These are phyloP conservation scores for Zygogramma bicolorata DNA, from an alignment of 2,888 invertebrate genomes.

Conservation along the genomic window DNA sequence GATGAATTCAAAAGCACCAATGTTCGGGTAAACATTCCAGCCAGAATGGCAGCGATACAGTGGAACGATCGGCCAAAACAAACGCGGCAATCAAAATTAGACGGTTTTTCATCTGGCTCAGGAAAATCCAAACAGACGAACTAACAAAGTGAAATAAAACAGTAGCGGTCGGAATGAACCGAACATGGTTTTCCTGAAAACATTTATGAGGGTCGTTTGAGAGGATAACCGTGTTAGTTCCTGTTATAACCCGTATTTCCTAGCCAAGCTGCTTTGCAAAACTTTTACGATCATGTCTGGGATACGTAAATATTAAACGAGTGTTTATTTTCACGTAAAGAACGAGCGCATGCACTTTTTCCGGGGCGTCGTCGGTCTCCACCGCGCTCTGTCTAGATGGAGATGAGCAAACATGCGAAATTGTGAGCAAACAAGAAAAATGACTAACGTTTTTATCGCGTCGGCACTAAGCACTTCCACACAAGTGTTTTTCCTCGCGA, in stretches of 20 bases:
- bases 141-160: conserved; percentile 30
- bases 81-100: not conserved
- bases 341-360: conserved; percentile 20
- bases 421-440: conserved; percentile 3
- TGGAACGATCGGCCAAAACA: not conserved
- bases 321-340: conserved; percentile 34
- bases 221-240: conserved; percentile 41
- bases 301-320: conserved; percentile 38
- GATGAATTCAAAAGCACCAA: too few species aligned
- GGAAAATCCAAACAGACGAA: not conserved
- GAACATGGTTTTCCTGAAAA: conserved; percentile 26
- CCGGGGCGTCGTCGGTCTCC: conserved; percentile 8
- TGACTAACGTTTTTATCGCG: not conserved
- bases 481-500: not conserved
- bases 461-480: not conserved
- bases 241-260: conserved; percentile 37
- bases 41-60: too few species aligned
- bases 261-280: conserved; percentile 34
- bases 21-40: too few species aligned
- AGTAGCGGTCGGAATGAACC: conserved; percentile 34
- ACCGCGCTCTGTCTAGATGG: not conserved
- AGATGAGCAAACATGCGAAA: conserved; percentile 5
- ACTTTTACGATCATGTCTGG: conserved; percentile 35
- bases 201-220: conserved; percentile 41
- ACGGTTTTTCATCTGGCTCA: not conserved